These are phyloP conservation scores for Theropithecus gelada DNA, from an alignment of 2,113 vertebrate genomes.

Conservation along the genomic window DNA sequence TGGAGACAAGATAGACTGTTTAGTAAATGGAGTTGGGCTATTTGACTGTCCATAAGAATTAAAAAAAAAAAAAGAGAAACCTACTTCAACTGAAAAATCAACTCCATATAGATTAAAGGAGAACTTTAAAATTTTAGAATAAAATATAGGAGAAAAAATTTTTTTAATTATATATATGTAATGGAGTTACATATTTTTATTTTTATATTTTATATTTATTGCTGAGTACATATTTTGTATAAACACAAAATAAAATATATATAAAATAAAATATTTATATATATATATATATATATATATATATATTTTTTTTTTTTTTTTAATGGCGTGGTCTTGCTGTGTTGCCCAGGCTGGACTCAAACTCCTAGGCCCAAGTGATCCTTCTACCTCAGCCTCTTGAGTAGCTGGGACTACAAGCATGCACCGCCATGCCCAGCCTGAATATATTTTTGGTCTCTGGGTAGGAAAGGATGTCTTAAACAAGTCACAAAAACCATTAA, in stretches of 20 bases:
- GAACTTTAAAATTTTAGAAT: background rate
- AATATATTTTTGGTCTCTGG: conserved; percentile 9
- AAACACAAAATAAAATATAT: too few species aligned
- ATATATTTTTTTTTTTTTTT: too few species aligned
- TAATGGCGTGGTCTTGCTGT: background rate
- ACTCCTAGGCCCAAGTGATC: background rate
- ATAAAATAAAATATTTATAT: too few species aligned
- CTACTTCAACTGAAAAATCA: conserved; percentile 18
- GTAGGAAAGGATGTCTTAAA: background rate
- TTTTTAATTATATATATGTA: too few species aligned
- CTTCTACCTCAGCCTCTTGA: background rate
- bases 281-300: too few species aligned
- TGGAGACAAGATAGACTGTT: background rate
- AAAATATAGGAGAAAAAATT: background rate
- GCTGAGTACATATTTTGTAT: too few species aligned
- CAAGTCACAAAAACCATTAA: background rate
- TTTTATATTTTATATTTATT: too few species aligned
- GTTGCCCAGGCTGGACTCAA: background rate
- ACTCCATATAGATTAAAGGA: background rate
- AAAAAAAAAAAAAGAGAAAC: background rate
- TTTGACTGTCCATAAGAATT: background rate
- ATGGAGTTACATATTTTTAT: too few species aligned
- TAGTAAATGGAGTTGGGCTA: background rate
- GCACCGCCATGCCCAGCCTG: background rate
- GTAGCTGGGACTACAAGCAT: background rate